Evolutionary conservation across 2,797 vertebrate genomes (phyloP).

Genomic region (Enoplosus armatus): DNA sequence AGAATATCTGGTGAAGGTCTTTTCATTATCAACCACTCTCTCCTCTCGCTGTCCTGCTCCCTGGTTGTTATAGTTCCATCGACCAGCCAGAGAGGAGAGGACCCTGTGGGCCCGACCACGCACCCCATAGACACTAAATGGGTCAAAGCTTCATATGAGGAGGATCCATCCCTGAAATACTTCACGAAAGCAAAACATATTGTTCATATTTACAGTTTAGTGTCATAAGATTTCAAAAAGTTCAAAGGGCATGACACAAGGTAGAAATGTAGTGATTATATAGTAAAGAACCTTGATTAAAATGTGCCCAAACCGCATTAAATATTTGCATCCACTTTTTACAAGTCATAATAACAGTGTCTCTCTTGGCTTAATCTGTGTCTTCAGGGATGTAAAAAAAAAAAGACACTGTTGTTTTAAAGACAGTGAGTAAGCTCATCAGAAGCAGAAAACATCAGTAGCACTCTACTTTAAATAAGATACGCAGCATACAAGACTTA

Average conservation of each 20-base stretch:
- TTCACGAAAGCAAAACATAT: constrained; percentile 1
- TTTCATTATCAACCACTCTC: constrained; percentile 49
- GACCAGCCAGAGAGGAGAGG: constrained; percentile 37
- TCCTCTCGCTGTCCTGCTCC: constrained; percentile 17
- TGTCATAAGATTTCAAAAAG: constrained; percentile 15
- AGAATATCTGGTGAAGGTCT: constrained; percentile 45
- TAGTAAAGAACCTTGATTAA: neutral
- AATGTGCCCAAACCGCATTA: too few relatives aligned
- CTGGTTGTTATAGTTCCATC: constrained; percentile 30
- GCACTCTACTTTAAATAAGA: too few relatives aligned
- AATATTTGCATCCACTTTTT: too few relatives aligned
- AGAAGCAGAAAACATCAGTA: too few relatives aligned
- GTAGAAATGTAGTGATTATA: neutral
- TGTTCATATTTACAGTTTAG: constrained; percentile 22
- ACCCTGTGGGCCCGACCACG: constrained; percentile 40
- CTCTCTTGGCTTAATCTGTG: too few relatives aligned
- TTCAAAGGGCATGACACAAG: neutral
- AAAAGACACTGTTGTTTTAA: too few relatives aligned
- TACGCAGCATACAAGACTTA: too few relatives aligned
- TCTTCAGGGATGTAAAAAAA: too few relatives aligned
- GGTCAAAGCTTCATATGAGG: constrained; percentile 24
- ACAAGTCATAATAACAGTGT: too few relatives aligned
- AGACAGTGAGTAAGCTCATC: too few relatives aligned
- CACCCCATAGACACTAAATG: constrained; percentile 17
- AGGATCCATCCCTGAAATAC: constrained; percentile 35